Conservation (phyloP, 2,113 vertebrate genomes). For the Gallinago media region DNA sequence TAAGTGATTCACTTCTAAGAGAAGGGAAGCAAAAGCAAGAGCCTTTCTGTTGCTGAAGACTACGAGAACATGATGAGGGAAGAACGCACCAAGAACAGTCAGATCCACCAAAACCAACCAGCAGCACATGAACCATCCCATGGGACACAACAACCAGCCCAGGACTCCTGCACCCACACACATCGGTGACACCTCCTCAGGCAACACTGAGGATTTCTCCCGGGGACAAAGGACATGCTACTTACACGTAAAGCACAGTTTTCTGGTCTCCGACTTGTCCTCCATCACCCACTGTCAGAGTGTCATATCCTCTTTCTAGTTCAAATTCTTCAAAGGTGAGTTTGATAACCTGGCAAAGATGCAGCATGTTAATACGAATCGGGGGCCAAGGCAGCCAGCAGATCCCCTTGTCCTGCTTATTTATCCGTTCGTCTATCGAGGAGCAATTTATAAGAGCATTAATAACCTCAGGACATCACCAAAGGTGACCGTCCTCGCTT, state of each 20-base stretch:
- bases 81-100: background rate
- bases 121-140: fast-evolving
- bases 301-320: conserved; percentile 98
- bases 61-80: fast-evolving
- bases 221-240: conserved; percentile 10
- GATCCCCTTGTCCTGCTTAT: background rate
- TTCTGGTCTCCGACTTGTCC: conserved; percentile 95
- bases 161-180: background rate
- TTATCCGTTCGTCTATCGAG: background rate
- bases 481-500: background rate
- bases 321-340: conserved; percentile 98
- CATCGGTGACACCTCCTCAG: no score
- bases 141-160: fast-evolving
- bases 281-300: conserved; percentile 94
- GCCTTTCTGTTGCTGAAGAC: background rate
- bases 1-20: background rate
- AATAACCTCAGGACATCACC: background rate
- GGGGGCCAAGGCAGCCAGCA: background rate
- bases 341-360: conserved; percentile 91
- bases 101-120: background rate
- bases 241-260: conserved; percentile 97
- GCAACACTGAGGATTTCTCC: background rate
- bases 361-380: background rate
- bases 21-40: background rate
- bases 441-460: background rate